A percentile compares a stretch with the other conserved stretches of the same genome.
Conservation (phyloP, 2,113 vertebrate species). For the Heptranchias perlo region DNA sequence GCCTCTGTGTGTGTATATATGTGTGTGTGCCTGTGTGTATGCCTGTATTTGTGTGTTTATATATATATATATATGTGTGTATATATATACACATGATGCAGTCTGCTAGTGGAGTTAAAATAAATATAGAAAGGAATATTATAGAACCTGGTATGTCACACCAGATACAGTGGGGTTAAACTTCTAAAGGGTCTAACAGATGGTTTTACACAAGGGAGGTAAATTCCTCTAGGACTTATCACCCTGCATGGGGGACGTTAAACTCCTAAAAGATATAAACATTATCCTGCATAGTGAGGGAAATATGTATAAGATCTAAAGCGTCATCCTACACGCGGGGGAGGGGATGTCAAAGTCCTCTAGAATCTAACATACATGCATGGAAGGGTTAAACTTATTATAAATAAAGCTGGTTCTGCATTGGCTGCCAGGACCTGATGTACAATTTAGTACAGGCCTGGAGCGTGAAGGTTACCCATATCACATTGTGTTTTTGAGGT, state of each 20-base stretch:
- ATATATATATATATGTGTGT: too few relatives aligned
- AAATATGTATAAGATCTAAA: neutral
- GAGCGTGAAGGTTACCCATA: conserved; percentile 27
- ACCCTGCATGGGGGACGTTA: neutral
- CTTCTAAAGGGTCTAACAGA: neutral
- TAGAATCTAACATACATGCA: neutral
- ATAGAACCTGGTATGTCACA: neutral
- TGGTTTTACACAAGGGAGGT: neutral
- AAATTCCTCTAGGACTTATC: neutral
- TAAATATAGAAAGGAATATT: neutral
- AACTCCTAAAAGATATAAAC: neutral
- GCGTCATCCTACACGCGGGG: neutral
- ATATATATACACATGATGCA: neutral
- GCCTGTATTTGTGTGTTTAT: neutral
- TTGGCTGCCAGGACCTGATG: neutral
- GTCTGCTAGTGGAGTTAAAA: neutral
- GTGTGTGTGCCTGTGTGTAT: neutral
- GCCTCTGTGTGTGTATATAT: neutral
- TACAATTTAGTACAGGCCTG: conserved; percentile 8
- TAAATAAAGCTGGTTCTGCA: neutral
- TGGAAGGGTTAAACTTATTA: conserved; percentile 17
- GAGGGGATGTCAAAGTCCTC: neutral
- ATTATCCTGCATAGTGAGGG: neutral
- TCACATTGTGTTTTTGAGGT: conserved; percentile 30
- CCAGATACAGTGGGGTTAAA: neutral